Evolutionary conservation across 2,888 invertebrate genomes (phyloP), one percentile per base, ranked within the genome.

Genomic region (Leptopterna dolabrata): DNA sequence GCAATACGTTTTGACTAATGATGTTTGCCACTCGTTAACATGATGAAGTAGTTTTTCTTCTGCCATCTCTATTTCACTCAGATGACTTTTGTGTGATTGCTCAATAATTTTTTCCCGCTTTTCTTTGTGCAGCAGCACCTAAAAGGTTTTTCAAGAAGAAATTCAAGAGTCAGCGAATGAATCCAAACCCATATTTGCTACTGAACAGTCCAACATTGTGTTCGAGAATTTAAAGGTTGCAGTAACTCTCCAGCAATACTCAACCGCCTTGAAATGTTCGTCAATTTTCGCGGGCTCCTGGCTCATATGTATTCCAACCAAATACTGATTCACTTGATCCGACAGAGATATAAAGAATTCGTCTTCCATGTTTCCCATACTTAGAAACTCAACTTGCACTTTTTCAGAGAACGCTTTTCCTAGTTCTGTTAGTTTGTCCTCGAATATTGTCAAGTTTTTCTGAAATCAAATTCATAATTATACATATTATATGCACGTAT

Each of bases 241-340:
- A 2, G 2, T 36, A 36, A 36, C 36, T 36, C 2, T 4, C 7
- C 36, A 36, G 36, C 36, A 7, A 13, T 63, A 63, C 63, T 63
- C 63, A 63, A 63, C 63, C 24, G 78, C 27, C 19, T 78, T 78
- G 45, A 45, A 27, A 16, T 78, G 43, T 6, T 78, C 27, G 19
- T 45, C 41, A 0, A 45, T 45, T 41, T 14, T 19, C 19, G 16
- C 45, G 13, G 41, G 36, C 24, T 45, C 41, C 9, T 30, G 45
- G 29, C 51, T 86, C 78, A 80, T 36, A n/a, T 80, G 45, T 19
- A 70, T 19, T 80, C 63, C 63, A 14, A 80, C 86, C 45, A 87
- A 70, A 55, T 80, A 70, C 11, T 51, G 86, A 29, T 87, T 87
- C 27, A 87, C 80, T 63, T 87, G 86, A 70, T 87, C 86, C 16